Conservation (phyloP, 1,140 invertebrate species). For the Euglossa dilemma region DNA sequence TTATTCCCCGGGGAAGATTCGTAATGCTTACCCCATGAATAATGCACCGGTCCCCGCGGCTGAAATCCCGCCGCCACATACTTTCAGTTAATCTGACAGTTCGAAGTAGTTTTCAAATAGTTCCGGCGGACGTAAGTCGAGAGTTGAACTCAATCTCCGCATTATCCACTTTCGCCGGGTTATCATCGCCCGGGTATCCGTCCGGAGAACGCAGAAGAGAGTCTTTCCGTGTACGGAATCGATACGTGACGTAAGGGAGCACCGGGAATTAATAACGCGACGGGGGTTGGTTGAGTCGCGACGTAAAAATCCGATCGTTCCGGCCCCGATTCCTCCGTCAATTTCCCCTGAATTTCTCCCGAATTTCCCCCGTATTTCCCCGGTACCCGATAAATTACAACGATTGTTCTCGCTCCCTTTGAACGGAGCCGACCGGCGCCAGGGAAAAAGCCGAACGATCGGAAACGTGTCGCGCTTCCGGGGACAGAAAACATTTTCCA, state of each 20-base stretch:
- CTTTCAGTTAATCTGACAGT: constrained; percentile 69
- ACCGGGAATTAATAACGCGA: constrained; percentile 18
- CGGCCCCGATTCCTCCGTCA: not conserved
- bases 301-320: not conserved
- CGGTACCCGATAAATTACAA: constrained; percentile 21
- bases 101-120: constrained; percentile 70
- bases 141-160: constrained; percentile 64
- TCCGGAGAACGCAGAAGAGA: not conserved
- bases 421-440: not conserved
- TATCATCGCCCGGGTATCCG: constrained; percentile 32
- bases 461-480: constrained; percentile 8
- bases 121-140: constrained; percentile 66
- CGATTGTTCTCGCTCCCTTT: constrained; percentile 23
- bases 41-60: constrained; percentile 52
- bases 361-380: too few relatives aligned
- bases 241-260: constrained; percentile 32
- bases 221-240: constrained; percentile 47
- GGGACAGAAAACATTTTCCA: constrained; percentile 13
- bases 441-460: constrained; percentile 15
- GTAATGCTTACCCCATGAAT: constrained; percentile 67
- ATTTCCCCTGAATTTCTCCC: too few relatives aligned
- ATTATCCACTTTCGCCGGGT: constrained; percentile 60
- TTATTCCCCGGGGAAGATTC: constrained; percentile 62
- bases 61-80: constrained; percentile 66
- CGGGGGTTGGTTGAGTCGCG: not conserved